Base-by-base conservation (phyloP, 2,113 vertebrate species). In the Cyprinus carpio region DNA sequence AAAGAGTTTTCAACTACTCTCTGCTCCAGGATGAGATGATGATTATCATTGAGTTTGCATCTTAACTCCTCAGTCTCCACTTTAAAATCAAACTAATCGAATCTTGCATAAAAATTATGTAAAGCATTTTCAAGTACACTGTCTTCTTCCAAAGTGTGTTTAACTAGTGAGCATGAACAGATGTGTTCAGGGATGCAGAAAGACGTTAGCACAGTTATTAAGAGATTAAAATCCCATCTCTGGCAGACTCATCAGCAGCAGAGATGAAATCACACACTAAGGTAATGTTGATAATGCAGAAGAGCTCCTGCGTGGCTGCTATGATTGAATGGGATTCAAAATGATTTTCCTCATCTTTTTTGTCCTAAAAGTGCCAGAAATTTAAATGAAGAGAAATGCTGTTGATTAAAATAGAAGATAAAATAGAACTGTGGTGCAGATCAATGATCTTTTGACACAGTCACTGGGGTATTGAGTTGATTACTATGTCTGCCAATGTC, bases 191-290 rank as follows among this genome's bases (percentile, higher is more conserved):
- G 79, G 87, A 84, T 83, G 58, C 82, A 75, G 81, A 67, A 78
- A 79, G 72, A 72, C 75, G 82, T 60, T 80, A 31, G 79, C 83
- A 79, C 94, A 91, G 91, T 94, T 95, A 94, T 94, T 94, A 93
- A 93, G 92, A 95, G 92, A 94, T 80, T 95, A 94, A 58, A 94
- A 93, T 96, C 93, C 93, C 89, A 90, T 95, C 90, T 94, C 90
- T 92, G 93, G 95, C 94, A 95, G 92, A 86, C 89, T 91, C 95
- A 92, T 95, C 94, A 93, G 92, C 29, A 90, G 72, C 80, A 71
- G 86, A 94, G 92, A 93, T 92, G 89, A 92, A 94, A 92, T 93
- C 91, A 87, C 90, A 89, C 90, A 91, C 49, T 51, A 88, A 89
- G 94, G 89, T 95, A 95, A 87, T 82, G 89, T 90, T 92, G 90